Conservation (phyloP, 2,113 vertebrate species). For the Fregetta grallaria region DNA sequence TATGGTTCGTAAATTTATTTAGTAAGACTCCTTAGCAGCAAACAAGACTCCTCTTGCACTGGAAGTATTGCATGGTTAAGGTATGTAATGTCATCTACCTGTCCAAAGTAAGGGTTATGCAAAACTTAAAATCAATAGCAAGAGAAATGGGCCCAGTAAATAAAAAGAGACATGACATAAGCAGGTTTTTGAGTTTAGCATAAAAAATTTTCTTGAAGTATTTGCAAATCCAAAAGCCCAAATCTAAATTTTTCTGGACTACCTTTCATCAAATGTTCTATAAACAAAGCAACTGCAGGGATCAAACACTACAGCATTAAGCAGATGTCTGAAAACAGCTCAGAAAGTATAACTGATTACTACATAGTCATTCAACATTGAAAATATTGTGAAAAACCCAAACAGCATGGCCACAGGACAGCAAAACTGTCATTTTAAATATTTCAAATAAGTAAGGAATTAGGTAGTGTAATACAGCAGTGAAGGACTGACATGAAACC, state of each 20-base stretch:
- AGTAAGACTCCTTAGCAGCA: background rate
- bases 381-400: background rate
- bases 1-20: background rate
- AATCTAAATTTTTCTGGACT: background rate
- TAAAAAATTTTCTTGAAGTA: background rate
- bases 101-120: background rate
- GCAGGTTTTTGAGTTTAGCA: background rate
- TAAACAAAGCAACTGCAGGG: background rate
- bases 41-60: background rate
- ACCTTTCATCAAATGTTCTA: background rate
- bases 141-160: background rate
- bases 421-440: background rate
- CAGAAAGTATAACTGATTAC: background rate
- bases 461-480: background rate
- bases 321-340: background rate
- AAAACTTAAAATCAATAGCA: background rate
- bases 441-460: background rate
- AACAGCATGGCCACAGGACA: background rate
- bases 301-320: background rate
- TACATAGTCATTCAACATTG: background rate
- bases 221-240: background rate
- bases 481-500: background rate
- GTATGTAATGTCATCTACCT: background rate
- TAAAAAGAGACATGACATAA: background rate
- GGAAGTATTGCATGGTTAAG: background rate